Evolutionary conservation across 1,140 invertebrate genomes (phyloP).

Genomic region (Neuroterus valhalla): DNA sequence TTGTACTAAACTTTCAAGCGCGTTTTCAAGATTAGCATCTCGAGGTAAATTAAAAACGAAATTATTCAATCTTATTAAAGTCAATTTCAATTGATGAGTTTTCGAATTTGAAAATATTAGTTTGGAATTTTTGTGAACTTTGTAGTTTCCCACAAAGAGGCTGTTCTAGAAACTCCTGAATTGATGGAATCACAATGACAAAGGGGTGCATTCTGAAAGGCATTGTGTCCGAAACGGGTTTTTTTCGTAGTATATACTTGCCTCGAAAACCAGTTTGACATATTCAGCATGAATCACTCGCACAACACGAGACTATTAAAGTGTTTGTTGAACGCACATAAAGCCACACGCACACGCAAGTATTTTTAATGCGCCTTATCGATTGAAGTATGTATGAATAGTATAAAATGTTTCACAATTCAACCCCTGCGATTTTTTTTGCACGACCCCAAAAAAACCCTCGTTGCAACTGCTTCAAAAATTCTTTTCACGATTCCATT

Average conservation of each 20-base stretch:
- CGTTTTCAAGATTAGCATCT: neutral
- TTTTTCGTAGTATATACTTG: conserved; percentile 33
- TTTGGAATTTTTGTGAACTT: neutral
- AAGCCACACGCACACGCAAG: neutral
- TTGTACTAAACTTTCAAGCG: too few species aligned
- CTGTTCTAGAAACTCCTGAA: neutral
- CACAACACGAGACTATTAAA: conserved; percentile 42
- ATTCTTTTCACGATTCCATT: conserved; percentile 43
- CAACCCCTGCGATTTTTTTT: neutral
- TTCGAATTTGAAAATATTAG: too few species aligned
- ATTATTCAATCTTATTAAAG: too few species aligned
- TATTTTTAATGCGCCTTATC: conserved; percentile 24
- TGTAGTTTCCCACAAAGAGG: neutral
- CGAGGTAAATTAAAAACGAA: too few species aligned
- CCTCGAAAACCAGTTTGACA: conserved; percentile 59
- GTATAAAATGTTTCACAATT: neutral
- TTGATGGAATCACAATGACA: conserved; percentile 4
- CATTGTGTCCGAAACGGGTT: conserved; percentile 48
- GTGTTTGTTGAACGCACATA: conserved; percentile 10
- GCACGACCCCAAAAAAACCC: neutral
- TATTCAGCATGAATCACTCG: conserved; percentile 60
- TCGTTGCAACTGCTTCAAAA: conserved; percentile 34
- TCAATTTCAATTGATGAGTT: too few species aligned
- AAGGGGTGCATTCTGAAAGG: conserved; percentile 24
- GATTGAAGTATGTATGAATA: conserved; percentile 4